A percentile compares a stretch with the other conserved stretches of the same genome.
These are phyloP conservation scores for Zaprionus ghesquierei DNA, from an alignment of 1,140 invertebrate genomes.

Conservation along the genomic window DNA sequence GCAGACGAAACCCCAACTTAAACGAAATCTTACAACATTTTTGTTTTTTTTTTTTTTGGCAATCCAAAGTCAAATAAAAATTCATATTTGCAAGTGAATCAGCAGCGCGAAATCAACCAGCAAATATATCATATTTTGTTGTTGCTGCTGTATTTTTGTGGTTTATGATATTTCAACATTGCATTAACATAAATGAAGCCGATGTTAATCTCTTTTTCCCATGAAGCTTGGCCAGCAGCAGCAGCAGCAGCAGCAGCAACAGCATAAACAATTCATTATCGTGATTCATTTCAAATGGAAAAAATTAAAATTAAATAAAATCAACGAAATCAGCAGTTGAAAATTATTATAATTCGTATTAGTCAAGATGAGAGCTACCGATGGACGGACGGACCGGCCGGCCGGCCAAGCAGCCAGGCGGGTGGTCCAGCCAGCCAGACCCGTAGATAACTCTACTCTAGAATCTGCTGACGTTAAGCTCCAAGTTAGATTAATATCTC, in stretches of 20 bases:
- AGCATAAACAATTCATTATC: constrained; percentile 80
- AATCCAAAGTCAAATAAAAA: constrained; percentile 3
- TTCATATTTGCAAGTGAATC: constrained; percentile 68
- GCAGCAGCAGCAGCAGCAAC: constrained; percentile 44
- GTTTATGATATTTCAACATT: constrained; percentile 69
- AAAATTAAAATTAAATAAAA: constrained; percentile 57
- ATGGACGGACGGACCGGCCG: constrained; percentile 42
- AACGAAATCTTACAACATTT: constrained; percentile 10
- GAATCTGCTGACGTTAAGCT: constrained; percentile 52
- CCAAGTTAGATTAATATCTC: constrained; percentile 80
- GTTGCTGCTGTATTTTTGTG: background rate
- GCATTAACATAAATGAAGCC: constrained; percentile 70
- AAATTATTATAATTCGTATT: constrained; percentile 59
- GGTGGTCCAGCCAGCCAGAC: constrained; percentile 52
- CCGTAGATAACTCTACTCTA: background rate
- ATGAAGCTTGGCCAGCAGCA: constrained; percentile 54
- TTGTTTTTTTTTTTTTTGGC: constrained; percentile 7
- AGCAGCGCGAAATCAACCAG: constrained; percentile 46
- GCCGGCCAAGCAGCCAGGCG: constrained; percentile 63
- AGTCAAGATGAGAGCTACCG: constrained; percentile 76
- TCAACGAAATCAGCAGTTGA: constrained; percentile 63
- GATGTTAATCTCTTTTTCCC: constrained; percentile 79
- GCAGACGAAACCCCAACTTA: constrained; percentile 17
- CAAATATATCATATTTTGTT: constrained; percentile 56
- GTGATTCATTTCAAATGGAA: constrained; percentile 73